phyloP scores from a whole-genome alignment of 2,888 invertebrate species.

The Cryptus armator region DNA sequence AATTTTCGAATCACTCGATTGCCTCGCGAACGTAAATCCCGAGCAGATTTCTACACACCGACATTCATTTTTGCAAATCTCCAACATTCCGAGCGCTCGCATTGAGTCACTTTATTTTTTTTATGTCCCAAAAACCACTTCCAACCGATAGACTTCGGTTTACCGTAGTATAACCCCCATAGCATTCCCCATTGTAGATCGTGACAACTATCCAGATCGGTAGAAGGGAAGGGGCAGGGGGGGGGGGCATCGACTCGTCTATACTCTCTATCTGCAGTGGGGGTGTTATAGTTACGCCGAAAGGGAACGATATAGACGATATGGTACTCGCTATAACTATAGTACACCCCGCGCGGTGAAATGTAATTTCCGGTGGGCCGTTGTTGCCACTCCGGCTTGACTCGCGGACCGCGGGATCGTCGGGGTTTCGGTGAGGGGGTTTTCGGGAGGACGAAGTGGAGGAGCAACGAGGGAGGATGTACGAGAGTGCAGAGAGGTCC shows the following conservation, averaged over 20 bases:
- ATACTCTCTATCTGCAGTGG: conserved; percentile 14
- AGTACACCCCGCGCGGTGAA: conserved; percentile 76
- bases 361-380: conserved; percentile 83
- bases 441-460: not conserved
- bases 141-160: conserved; percentile 39
- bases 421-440: conserved; percentile 31
- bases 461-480: not conserved
- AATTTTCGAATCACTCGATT: no score
- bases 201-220: conserved; percentile 36
- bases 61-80: no score
- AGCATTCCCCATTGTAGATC: conserved; percentile 39
- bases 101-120: no score
- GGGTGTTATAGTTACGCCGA: conserved; percentile 20
- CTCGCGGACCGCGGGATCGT: conserved; percentile 64
- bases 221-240: no score
- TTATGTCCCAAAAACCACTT: conserved; percentile 7
- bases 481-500: conserved; percentile 46
- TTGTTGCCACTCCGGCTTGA: conserved; percentile 72
- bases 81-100: no score
- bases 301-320: conserved; percentile 44
- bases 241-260: conserved; percentile 31
- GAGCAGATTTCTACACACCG: no score
- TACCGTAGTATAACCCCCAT: conserved; percentile 12
- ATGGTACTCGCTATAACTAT: conserved; percentile 74
- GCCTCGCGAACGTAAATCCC: no score